A percentile compares a stretch with the other conserved stretches of the same genome.
These are phyloP conservation scores for Drosophila pallidifrons DNA, from an alignment of 1,140 invertebrate genomes.

Conservation along the genomic window DNA sequence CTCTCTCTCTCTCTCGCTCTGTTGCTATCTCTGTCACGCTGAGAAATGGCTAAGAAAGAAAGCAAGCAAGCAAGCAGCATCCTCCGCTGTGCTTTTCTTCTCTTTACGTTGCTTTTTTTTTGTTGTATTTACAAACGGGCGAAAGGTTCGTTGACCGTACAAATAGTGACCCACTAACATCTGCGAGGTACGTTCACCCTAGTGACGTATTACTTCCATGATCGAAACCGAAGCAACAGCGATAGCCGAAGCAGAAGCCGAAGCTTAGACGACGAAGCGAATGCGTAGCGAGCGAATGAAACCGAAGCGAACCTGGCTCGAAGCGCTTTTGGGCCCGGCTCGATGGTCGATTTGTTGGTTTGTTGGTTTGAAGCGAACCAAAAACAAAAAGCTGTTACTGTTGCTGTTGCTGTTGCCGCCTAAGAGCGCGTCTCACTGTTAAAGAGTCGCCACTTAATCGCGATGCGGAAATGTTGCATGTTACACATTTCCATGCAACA, in stretches of 20 bases:
- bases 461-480: constrained; percentile 78
- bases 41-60: constrained; percentile 76
- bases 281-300: constrained; percentile 21
- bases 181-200: constrained; percentile 85
- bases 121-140: constrained; percentile 82
- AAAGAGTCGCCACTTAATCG: constrained; percentile 52
- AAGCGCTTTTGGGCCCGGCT: constrained; percentile 62
- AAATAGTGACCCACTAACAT: constrained; percentile 85
- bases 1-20: constrained; percentile 17
- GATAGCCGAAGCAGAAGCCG: constrained; percentile 18
- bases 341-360: not conserved
- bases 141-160: constrained; percentile 85
- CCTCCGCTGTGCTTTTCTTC: constrained; percentile 58
- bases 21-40: not conserved
- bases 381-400: constrained; percentile 1
- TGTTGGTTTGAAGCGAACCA: constrained; percentile 63
- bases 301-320: constrained; percentile 71
- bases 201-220: constrained; percentile 84
- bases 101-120: constrained; percentile 33
- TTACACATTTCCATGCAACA: constrained; percentile 35
- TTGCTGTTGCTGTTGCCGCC: constrained; percentile 15
- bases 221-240: constrained; percentile 62
- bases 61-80: constrained; percentile 55
- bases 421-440: constrained; percentile 60
- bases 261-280: constrained; percentile 45